Base-by-base conservation (phyloP, 2,113 vertebrate species). In the Dryoscopus gambensis region DNA sequence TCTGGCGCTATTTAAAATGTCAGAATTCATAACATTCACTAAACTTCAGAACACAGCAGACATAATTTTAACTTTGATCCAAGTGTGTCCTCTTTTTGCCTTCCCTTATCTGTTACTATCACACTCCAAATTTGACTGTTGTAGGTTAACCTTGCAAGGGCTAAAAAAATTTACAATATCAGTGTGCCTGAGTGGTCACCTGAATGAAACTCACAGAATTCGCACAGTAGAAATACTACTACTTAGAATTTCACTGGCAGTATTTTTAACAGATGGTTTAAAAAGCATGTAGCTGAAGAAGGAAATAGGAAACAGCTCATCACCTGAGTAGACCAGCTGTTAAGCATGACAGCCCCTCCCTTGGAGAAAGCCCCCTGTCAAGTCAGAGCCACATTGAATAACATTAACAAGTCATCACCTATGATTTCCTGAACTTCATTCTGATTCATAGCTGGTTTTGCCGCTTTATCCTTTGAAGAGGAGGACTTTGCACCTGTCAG, bases 371-470 rank as follows among this genome's bases (percentile, higher is more conserved):
- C 91, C 84, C 95, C 94, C 49, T 84, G 82, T 88, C 93, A 87
- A 63, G 27, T 7, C 73, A 89, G 47, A 73, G 76, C 50, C 80
- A 87, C 74, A 55, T 0, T 7, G 19, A 91, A 33, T 59, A 93
- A 92, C 0, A 3, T 75, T 93, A 92, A 89, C 31, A 62, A 92
- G 90, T 62, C 71, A 90, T 98, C 92, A 98, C 98, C 98, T 98
- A 98, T 98, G 73, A 98, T 98, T 93, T 98, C 98, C 96, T 98
- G 98, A 88, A 98, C 98, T 98, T 98, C 98, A 80, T 98, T 97
- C 90, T 98, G 98, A 96, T 98, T 98, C 98, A 98, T 98, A n/a
- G 98, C 98, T 93, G 98, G 98, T 93, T 98, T 98, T 11, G 97
- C 98, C 0, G 97, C 98, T 96, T 98, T 98, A 90, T 98, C 97